phyloP scores from a whole-genome alignment of 2,113 vertebrate genomes.

The Leucosticte australis region DNA sequence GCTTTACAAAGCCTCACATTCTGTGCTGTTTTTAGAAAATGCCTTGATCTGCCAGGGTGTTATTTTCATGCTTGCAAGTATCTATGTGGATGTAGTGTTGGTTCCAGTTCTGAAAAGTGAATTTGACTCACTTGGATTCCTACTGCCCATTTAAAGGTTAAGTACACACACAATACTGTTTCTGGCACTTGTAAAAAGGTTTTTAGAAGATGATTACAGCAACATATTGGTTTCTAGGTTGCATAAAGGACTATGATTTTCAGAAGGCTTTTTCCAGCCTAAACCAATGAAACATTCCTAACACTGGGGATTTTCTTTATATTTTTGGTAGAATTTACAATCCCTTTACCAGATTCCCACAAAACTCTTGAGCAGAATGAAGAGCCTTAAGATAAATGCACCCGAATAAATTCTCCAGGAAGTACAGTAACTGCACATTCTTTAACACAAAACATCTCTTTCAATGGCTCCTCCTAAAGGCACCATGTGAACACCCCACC shows the following conservation, averaged over 20 bases:
- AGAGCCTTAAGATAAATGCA: not conserved
- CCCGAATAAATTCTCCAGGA: not conserved
- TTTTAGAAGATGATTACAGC: not conserved
- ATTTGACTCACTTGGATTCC: not conserved
- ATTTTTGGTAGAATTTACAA: conserved; percentile 1
- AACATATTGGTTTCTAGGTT: not conserved
- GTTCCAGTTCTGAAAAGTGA: conserved; percentile 23
- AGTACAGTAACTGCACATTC: not conserved
- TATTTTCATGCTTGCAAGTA: not conserved
- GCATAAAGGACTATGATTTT: not conserved
- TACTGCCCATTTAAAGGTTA: conserved; percentile 22
- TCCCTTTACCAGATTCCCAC: not conserved
- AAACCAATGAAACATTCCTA: not conserved
- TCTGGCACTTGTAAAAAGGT: conserved; percentile 19
- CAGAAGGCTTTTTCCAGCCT: not conserved
- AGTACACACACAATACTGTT: not conserved
- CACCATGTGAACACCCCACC: not conserved
- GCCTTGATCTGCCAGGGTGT: conserved; percentile 10
- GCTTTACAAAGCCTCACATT: not conserved
- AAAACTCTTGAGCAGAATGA: not conserved
- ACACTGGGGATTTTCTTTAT: not conserved
- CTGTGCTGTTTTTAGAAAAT: conserved; percentile 5
- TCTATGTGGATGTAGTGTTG: not conserved
- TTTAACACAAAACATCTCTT: not conserved
- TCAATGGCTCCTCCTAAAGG: not conserved